Conservation (phyloP, 2,888 invertebrate genomes). For the Rotaria magnacalcarata region DNA sequence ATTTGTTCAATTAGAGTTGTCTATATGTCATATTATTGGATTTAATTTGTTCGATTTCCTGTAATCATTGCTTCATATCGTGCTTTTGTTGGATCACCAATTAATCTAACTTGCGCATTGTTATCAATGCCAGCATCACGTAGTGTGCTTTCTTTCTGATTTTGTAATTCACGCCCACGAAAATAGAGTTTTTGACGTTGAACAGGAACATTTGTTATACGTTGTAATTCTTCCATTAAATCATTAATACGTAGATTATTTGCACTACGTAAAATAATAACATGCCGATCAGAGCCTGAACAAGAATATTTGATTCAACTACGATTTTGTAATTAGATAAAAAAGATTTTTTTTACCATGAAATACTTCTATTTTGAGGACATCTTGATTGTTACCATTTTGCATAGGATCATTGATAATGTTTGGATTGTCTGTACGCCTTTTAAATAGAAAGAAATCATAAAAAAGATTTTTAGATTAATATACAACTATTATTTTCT, state of each 20-base stretch:
- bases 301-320: background rate
- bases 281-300: constrained; percentile 41
- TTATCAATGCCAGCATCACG: constrained; percentile 43
- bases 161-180: constrained; percentile 40
- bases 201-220: constrained; percentile 43
- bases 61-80: constrained; percentile 37
- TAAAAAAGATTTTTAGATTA: background rate
- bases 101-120: constrained; percentile 38
- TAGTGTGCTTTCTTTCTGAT: constrained; percentile 33
- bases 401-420: background rate
- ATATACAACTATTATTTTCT: too few relatives aligned
- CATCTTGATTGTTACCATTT: constrained; percentile 10
- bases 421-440: background rate
- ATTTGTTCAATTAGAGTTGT: background rate
- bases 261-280: constrained; percentile 37
- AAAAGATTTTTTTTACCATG: background rate
- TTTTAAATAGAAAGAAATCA: background rate
- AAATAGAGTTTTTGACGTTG: constrained; percentile 41
- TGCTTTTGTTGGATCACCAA: constrained; percentile 43
- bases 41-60: background rate
- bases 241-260: constrained; percentile 41
- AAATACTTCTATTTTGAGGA: constrained; percentile 43
- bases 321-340: background rate
- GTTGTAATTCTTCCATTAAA: constrained; percentile 43
- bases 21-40: too few relatives aligned